Conservation (phyloP, 2,797 vertebrate species). For the Pogonophryne albipinna region DNA sequence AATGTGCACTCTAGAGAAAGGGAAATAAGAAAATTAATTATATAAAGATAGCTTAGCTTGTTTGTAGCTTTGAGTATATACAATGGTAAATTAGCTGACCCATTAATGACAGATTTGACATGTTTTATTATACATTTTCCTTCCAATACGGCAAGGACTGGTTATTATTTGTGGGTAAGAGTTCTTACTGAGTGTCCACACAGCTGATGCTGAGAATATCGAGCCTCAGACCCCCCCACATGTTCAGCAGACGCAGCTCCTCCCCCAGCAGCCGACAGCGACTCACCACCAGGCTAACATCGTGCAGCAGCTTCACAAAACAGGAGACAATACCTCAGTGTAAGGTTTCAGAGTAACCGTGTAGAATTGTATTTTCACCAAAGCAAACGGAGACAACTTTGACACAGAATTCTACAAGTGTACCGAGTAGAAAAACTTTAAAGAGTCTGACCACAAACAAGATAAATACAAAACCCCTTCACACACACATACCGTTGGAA, state of each 20-base stretch:
- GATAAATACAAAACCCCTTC: neutral
- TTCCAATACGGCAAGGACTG: neutral
- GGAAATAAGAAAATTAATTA: neutral
- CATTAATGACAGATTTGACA: neutral
- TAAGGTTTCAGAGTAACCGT: neutral
- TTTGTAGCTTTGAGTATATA: too few relatives aligned
- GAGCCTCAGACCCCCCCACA: conserved; percentile 80
- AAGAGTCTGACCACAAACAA: neutral
- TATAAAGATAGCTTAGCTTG: too few relatives aligned
- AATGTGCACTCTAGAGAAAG: conserved; percentile 74
- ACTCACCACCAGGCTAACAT: conserved; percentile 81
- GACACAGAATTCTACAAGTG: too few relatives aligned
- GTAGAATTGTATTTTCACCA: neutral
- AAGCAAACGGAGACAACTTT: neutral
- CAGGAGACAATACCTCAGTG: neutral
- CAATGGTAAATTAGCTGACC: too few relatives aligned
- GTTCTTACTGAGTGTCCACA: conserved; percentile 75
- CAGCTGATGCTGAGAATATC: conserved; percentile 79
- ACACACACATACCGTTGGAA: conserved; percentile 72
- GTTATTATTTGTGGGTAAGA: neutral
- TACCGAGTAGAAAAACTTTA: neutral
- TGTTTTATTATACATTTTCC: neutral
- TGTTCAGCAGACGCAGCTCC: conserved; percentile 81
- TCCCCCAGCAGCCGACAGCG: conserved; percentile 84
- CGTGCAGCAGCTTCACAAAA: conserved; percentile 79